These are phyloP conservation scores for Cyanocitta stelleri DNA, from an alignment of 2,113 vertebrate species.

Conservation along the genomic window DNA sequence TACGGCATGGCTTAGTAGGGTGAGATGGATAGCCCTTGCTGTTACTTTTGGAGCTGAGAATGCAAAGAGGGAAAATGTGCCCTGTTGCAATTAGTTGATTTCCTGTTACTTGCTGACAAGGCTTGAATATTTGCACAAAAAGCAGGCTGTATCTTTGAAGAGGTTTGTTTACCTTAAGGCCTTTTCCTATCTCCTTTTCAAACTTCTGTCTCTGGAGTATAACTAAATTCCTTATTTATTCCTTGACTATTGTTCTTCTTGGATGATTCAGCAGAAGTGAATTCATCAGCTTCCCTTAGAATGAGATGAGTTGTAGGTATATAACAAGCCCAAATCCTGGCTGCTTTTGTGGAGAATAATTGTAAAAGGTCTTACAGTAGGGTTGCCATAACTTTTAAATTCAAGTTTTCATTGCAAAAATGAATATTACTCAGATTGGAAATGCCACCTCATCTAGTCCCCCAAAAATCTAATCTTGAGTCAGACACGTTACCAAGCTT, in stretches of 20 bases:
- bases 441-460: accelerated
- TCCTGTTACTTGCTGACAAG: background rate
- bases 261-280: background rate
- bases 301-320: background rate
- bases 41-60: background rate
- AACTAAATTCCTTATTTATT: background rate
- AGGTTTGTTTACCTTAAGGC: background rate
- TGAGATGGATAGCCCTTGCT: background rate
- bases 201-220: background rate
- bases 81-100: background rate
- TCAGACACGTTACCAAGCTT: background rate
- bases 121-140: background rate
- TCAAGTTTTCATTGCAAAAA: background rate
- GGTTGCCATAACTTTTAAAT: background rate
- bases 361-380: background rate
- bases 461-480: background rate
- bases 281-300: background rate
- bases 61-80: accelerated
- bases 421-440: background rate
- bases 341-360: background rate
- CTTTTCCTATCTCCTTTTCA: background rate
- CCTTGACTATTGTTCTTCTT: background rate
- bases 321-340: background rate
- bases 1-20: background rate
- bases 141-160: background rate